These are phyloP conservation scores for Bos indicus DNA, from an alignment of 2,113 vertebrate genomes.

Conservation along the genomic window DNA sequence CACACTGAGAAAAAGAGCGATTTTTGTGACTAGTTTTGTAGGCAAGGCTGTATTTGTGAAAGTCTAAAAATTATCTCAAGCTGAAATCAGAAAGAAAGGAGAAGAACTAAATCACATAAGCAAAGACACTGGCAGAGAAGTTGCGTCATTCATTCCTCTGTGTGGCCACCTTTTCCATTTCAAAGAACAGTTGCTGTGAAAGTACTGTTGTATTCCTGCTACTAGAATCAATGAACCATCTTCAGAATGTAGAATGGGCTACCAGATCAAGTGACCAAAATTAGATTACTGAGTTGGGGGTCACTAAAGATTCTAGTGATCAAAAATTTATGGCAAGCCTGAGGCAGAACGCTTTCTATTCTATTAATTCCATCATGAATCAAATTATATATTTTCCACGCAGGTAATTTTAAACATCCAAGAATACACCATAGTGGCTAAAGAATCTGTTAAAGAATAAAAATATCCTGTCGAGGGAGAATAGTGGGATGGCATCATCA, in stretches of 20 bases:
- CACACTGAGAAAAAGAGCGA: background rate
- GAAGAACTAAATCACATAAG: background rate
- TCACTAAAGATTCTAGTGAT: background rate
- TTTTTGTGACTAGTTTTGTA: background rate
- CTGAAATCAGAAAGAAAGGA: background rate
- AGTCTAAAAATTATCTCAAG: background rate
- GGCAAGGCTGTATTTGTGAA: background rate
- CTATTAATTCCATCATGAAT: background rate
- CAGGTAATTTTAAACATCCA: background rate
- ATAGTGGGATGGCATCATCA: background rate
- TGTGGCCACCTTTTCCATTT: background rate
- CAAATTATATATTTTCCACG: background rate
- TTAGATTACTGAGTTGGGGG: background rate
- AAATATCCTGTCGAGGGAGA: background rate
- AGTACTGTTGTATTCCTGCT: fast-evolving
- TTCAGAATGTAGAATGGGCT: background rate
- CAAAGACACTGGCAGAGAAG: background rate
- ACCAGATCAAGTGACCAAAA: background rate
- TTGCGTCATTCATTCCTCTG: too few species aligned
- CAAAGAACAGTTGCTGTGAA: background rate
- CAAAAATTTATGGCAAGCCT: background rate
- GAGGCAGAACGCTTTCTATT: background rate
- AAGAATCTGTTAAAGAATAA: background rate
- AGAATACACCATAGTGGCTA: background rate
- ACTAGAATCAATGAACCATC: background rate